Conservation (phyloP, 2,113 vertebrate species). For the Abramis brama region DNA sequence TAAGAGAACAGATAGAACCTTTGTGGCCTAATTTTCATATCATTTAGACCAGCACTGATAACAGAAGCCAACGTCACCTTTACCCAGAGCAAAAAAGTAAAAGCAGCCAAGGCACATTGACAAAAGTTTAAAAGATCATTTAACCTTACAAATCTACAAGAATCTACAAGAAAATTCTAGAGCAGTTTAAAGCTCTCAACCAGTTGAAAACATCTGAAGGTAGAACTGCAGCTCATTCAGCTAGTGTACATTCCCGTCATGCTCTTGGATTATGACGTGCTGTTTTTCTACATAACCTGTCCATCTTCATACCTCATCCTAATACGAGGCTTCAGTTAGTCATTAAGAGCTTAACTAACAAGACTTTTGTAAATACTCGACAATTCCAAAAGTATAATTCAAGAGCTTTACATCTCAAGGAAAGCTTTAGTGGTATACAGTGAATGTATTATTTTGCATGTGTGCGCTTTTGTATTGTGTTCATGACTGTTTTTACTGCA, state of each 20-base stretch:
- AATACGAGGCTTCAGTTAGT: background rate
- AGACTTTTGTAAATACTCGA: background rate
- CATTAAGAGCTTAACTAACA: conserved; percentile 20
- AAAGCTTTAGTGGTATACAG: background rate
- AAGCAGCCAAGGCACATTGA: background rate
- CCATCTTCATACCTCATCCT: conserved; percentile 10
- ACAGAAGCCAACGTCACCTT: background rate
- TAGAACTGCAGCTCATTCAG: background rate
- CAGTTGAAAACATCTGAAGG: background rate
- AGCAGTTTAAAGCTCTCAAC: background rate
- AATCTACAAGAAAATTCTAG: background rate
- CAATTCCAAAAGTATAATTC: conserved; percentile 2
- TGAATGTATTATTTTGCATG: background rate
- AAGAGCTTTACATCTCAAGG: conserved; percentile 5
- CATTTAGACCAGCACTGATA: background rate
- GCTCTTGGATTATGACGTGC: background rate
- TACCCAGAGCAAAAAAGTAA: background rate
- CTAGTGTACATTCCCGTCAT: background rate
- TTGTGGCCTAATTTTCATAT: conserved; percentile 7
- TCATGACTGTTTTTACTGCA: conserved; percentile 51
- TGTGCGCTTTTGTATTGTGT: conserved; percentile 63
- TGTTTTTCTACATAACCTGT: conserved; percentile 13
- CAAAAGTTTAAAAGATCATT: background rate
- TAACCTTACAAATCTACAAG: background rate
- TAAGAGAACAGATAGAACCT: background rate